These are phyloP conservation scores for Catharus fuscescens DNA, from an alignment of 2,113 vertebrate species.

Conservation along the genomic window DNA sequence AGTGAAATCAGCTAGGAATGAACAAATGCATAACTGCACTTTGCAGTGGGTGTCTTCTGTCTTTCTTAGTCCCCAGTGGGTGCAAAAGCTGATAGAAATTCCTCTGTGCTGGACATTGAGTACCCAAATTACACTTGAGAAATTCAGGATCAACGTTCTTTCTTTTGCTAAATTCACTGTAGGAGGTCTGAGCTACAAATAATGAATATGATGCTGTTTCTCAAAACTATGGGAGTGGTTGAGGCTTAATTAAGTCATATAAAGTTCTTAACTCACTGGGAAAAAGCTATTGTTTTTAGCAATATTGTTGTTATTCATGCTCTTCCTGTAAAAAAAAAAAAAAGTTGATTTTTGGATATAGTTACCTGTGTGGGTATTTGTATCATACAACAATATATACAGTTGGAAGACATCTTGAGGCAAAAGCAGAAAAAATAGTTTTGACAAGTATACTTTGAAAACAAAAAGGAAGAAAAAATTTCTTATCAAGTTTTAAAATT, in stretches of 20 bases:
- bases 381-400: not conserved
- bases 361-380: not conserved
- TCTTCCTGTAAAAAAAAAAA: not conserved
- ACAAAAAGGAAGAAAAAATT: not conserved
- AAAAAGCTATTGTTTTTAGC: not conserved
- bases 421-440: not conserved
- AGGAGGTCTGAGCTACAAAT: not conserved
- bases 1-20: not conserved
- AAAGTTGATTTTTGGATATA: not conserved
- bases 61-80: not conserved
- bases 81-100: not conserved
- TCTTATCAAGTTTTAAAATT: not conserved
- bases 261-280: not conserved
- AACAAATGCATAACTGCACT: not conserved
- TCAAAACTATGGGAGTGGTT: not conserved
- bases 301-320: not conserved
- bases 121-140: not conserved
- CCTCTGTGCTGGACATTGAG: not conserved
- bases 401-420: not conserved
- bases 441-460: not conserved
- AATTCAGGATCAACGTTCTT: not conserved
- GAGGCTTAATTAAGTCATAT: not conserved
- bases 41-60: not conserved
- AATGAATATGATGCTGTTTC: not conserved
- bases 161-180: not conserved